Conservation (phyloP, 1,140 invertebrate genomes). For the Lanistes nyassanus region DNA sequence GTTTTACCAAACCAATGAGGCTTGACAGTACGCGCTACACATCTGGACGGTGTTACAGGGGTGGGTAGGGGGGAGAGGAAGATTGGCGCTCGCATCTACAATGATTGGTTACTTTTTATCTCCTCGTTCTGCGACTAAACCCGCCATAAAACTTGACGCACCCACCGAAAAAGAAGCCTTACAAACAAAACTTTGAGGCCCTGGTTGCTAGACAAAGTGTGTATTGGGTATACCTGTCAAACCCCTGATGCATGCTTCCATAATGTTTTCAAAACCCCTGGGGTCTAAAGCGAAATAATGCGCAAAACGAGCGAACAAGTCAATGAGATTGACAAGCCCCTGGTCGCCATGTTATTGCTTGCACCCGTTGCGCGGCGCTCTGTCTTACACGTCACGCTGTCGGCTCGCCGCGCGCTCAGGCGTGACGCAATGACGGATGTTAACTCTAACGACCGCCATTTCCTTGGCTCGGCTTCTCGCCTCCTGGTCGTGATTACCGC, state of each 20-base stretch:
- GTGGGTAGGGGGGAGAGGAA: background rate
- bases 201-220: background rate
- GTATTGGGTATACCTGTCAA: slow-evolving; percentile 18
- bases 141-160: background rate
- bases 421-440: slow-evolving; percentile 27
- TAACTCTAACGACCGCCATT: slow-evolving; percentile 16
- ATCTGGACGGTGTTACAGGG: background rate
- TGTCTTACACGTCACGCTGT: slow-evolving; percentile 19
- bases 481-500: slow-evolving; percentile 17
- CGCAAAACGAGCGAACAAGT: slow-evolving; percentile 25
- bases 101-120: background rate
- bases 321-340: background rate
- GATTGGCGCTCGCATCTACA: background rate
- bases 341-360: background rate
- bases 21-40: background rate
- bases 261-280: slow-evolving; percentile 29
- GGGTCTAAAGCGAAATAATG: slow-evolving; percentile 11
- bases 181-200: background rate
- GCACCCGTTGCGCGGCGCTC: background rate
- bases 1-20: background rate
- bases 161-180: background rate
- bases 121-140: background rate
- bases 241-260: slow-evolving; percentile 18
- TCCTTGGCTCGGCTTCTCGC: background rate
- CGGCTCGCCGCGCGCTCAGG: background rate